Conservation (phyloP, 2,797 vertebrate genomes). For the Crocodylus rhombifer region DNA sequence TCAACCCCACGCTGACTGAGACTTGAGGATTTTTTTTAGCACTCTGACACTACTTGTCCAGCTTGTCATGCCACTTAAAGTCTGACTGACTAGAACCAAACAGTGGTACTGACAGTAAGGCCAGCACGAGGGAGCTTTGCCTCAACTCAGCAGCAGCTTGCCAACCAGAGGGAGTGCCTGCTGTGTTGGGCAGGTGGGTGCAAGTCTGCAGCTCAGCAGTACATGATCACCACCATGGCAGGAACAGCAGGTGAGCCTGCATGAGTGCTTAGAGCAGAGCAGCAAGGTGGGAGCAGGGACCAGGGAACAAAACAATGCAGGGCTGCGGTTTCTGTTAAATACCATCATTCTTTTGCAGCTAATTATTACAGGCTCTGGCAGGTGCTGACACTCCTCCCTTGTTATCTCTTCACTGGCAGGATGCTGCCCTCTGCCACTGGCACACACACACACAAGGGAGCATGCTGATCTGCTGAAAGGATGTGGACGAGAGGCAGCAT, state of each 20-base stretch:
- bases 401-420: neutral
- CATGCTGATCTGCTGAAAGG: neutral
- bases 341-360: conserved; percentile 45
- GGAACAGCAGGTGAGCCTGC: neutral
- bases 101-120: neutral
- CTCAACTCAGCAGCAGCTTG: neutral
- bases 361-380: conserved; percentile 76
- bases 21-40: neutral
- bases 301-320: neutral
- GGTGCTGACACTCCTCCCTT: conserved; percentile 38
- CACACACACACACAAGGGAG: neutral
- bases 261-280: neutral
- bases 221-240: neutral
- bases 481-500: neutral
- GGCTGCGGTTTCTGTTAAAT: neutral
- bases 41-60: neutral
- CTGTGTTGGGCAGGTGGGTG: neutral
- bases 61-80: neutral
- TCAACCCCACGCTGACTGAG: neutral
- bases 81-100: neutral
- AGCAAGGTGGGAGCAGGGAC: conserved; percentile 1
- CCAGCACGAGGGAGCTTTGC: neutral
- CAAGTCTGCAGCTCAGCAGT: neutral
- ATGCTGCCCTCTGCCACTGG: conserved; percentile 14
- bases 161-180: neutral